Percentiles rank a stretch among this genome's conserved stretches.
phyloP scores from a whole-genome alignment of 2,888 invertebrate species.

The Nysson spinosus region DNA sequence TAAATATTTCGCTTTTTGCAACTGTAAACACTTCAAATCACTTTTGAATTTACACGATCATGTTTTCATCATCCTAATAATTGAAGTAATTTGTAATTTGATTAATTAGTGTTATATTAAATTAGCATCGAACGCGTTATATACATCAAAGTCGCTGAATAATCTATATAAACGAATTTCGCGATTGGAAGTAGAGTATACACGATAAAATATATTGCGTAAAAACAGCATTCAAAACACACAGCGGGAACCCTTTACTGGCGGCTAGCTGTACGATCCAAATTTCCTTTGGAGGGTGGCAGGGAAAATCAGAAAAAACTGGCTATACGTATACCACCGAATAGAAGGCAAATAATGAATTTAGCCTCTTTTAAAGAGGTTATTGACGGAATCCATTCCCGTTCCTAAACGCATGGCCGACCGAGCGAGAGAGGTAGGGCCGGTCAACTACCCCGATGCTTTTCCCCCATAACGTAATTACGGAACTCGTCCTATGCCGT shows the following conservation, averaged over 20 bases:
- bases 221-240: constrained; percentile 22
- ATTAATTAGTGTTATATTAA: no score
- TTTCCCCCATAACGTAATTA: constrained; percentile 60
- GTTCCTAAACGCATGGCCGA: constrained; percentile 57
- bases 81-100: no score
- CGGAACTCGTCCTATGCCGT: constrained; percentile 43
- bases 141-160: no score
- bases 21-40: no score
- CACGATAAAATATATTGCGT: constrained; percentile 35
- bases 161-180: no score
- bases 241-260: constrained; percentile 19
- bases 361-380: constrained; percentile 63
- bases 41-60: no score
- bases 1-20: no score
- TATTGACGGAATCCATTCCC: constrained; percentile 60
- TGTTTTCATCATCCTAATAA: no score
- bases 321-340: constrained; percentile 29
- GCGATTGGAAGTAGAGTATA: no score
- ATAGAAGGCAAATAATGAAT: constrained; percentile 56
- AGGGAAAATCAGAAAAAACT: constrained; percentile 35
- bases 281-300: constrained; percentile 40
- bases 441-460: constrained; percentile 30
- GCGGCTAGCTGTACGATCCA: constrained; percentile 32
- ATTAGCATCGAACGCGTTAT: no score
- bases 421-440: constrained; percentile 43